phyloP scores from a whole-genome alignment of 2,797 vertebrate genomes.

The Epinephelus awoara region DNA sequence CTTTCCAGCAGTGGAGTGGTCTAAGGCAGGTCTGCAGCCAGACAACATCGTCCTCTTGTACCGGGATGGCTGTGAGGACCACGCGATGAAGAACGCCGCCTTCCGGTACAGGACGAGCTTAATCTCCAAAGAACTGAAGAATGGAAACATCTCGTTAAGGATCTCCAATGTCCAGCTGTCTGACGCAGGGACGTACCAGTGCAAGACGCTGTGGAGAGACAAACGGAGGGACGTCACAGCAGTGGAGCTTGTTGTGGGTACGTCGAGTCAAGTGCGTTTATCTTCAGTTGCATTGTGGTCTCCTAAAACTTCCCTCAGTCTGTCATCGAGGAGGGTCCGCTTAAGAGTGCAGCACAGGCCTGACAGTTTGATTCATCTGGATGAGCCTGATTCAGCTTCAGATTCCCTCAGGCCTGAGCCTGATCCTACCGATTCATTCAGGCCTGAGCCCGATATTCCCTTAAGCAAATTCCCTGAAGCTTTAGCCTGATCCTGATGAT shows the following conservation, averaged over 20 bases:
- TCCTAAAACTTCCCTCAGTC: neutral
- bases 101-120: slow-evolving; percentile 50
- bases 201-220: neutral
- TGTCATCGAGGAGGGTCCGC: neutral
- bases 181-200: slow-evolving; percentile 30
- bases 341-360: neutral
- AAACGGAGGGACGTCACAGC: accelerated
- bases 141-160: slow-evolving; percentile 44
- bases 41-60: slow-evolving; percentile 29
- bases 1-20: slow-evolving; percentile 59
- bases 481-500: too few species aligned
- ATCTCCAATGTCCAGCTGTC: slow-evolving; percentile 32
- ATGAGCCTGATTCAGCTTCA: neutral
- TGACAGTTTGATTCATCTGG: neutral
- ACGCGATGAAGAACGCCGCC: slow-evolving; percentile 40
- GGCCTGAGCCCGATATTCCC: too few species aligned
- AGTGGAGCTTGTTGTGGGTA: slow-evolving; percentile 51
- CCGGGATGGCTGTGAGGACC: slow-evolving; percentile 32
- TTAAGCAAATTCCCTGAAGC: too few species aligned
- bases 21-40: slow-evolving; percentile 17
- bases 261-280: neutral
- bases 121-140: neutral
- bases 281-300: too few species aligned
- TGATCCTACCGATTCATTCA: too few species aligned
- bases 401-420: too few species aligned